Evolutionary conservation across 2,888 invertebrate species (phyloP), one percentile per base, ranked within the genome.

Genomic region (Spilarctia lutea): DNA sequence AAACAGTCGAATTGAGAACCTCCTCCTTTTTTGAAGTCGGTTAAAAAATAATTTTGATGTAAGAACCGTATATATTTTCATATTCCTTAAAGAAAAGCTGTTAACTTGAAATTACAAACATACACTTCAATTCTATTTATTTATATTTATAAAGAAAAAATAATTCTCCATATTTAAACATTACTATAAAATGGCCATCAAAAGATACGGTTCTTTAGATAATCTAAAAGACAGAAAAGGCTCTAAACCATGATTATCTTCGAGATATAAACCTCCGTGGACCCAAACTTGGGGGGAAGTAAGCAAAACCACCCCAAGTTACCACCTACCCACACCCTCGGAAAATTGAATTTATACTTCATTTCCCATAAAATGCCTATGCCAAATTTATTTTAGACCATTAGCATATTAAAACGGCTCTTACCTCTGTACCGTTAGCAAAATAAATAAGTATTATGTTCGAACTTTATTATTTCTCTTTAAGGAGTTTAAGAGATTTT

Each of bases 381-480:
- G 91, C 90, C 89, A 90, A 94, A 94, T 94, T 93, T 94, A 94
- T 94, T 94, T 94, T 92, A 89, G 87, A 86, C 90, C 92, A 94
- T 94, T 94, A 94, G 94, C 94, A 94, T 94, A 94, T 94, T 94
- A 94, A 94, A 93, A 91, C 90, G 88, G 85, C 83, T 88, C 89
- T 89, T 90, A 92, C 92, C 88, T 88, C 79, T 73, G 90, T 92
- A 94, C 73, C 69, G 92, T 84, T 73, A 66, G 88, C 89, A 93
- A 74, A 89, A 85, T 81, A 84, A 80, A 18, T 65, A n/a, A 33
- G 33, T n/a, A 68, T 52, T 18, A 66, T 45, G 24, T 42, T 56
- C 63, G 2, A 30, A 18, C 18, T 30, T 30, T 30, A 63, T 60
- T 30, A 60, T 63, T 63, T 63, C 63, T 3, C 2, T 30, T 63